Percentiles rank a stretch among this genome's conserved stretches.
These are phyloP conservation scores for Serranus cabrilla DNA, from an alignment of 2,797 vertebrate genomes.

Conservation along the genomic window DNA sequence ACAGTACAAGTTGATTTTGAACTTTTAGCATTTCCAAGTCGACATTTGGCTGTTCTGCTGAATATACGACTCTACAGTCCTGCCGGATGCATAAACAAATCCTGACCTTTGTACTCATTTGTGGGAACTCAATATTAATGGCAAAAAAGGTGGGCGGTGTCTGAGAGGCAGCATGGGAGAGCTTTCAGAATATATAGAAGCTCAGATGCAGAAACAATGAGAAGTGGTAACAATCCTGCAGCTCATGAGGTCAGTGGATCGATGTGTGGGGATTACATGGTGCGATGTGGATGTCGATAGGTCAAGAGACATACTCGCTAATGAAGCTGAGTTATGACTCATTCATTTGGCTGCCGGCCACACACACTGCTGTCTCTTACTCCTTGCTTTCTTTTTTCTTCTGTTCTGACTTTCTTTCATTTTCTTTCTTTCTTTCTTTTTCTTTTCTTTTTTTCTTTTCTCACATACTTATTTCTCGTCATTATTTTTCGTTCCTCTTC, in stretches of 20 bases:
- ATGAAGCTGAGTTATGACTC: constrained; percentile 80
- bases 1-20: constrained; percentile 28
- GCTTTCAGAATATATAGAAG: constrained; percentile 51
- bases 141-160: constrained; percentile 4
- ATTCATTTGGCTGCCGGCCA: constrained; percentile 59
- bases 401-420: neutral
- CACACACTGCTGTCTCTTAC: constrained; percentile 20
- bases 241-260: constrained; percentile 71
- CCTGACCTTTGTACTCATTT: constrained; percentile 66
- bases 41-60: constrained; percentile 42
- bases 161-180: constrained; percentile 21
- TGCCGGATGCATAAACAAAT: constrained; percentile 65
- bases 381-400: neutral
- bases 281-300: constrained; percentile 76
- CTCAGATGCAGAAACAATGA: constrained; percentile 61
- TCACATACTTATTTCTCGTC: neutral
- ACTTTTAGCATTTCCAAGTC: constrained; percentile 49
- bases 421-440: neutral
- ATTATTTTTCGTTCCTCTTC: neutral
- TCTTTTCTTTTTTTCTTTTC: neutral
- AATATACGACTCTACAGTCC: constrained; percentile 27
- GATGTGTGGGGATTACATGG: constrained; percentile 72
- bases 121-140: constrained; percentile 57
- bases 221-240: constrained; percentile 47
- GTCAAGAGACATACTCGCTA: constrained; percentile 76